Conservation (phyloP, 1,140 invertebrate species). For the Dinothrombium tinctorium region DNA sequence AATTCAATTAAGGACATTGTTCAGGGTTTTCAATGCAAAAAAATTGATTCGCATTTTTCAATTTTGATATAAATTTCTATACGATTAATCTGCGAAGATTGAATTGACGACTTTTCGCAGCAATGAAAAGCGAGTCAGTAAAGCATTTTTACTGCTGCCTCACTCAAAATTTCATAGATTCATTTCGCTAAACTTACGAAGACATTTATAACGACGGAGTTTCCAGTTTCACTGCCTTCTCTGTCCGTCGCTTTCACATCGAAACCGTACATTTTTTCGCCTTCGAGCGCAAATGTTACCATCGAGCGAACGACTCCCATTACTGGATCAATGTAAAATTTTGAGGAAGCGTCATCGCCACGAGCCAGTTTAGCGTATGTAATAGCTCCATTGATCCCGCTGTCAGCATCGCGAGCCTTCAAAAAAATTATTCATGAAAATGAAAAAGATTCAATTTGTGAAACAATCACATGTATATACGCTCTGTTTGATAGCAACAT, state of each 20-base stretch:
- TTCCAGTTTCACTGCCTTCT: slow-evolving; percentile 43
- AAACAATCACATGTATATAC: neutral
- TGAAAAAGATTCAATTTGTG: neutral
- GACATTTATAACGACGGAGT: slow-evolving; percentile 51
- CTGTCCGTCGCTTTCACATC: slow-evolving; percentile 66
- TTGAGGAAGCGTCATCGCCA: slow-evolving; percentile 31
- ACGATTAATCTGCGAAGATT: neutral
- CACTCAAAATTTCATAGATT: neutral
- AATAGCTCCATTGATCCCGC: slow-evolving; percentile 46
- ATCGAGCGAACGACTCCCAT: slow-evolving; percentile 46
- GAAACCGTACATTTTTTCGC: slow-evolving; percentile 49
- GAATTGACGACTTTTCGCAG: neutral
- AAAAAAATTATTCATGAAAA: neutral
- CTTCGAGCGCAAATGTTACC: slow-evolving; percentile 34
- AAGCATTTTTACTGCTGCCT: neutral
- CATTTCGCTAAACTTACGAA: slow-evolving; percentile 45
- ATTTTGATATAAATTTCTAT: neutral
- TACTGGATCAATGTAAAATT: slow-evolving; percentile 46
- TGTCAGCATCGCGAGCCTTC: slow-evolving; percentile 44
- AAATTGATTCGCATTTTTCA: neutral
- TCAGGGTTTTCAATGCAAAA: neutral
- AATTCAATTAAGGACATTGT: neutral
- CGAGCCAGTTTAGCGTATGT: slow-evolving; percentile 43
- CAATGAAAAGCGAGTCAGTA: neutral
- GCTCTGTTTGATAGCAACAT: neutral